Evolutionary conservation across 2,113 vertebrate species (phyloP).

Genomic region (Pseudois nayaur): DNA sequence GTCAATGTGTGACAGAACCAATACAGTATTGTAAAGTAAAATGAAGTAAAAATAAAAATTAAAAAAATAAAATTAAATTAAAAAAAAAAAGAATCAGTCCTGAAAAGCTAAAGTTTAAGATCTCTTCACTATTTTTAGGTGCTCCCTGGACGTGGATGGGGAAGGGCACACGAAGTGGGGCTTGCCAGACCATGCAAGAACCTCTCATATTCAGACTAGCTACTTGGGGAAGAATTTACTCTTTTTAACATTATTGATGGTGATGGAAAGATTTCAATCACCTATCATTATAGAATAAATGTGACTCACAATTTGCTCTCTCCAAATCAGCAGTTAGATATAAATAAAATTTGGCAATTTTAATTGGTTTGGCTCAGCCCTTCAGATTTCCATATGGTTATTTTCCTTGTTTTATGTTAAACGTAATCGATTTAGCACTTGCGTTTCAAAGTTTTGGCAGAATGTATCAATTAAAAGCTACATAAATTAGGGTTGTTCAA

Average conservation of each 20-base stretch:
- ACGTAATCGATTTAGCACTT: conserved; percentile 63
- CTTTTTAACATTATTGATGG: not conserved
- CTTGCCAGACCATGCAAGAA: not conserved
- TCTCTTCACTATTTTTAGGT: not conserved
- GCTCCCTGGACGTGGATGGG: not conserved
- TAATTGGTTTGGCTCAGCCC: conserved; percentile 61
- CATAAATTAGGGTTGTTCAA: conserved; percentile 55
- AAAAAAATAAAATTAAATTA: too few relatives aligned
- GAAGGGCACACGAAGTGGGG: not conserved
- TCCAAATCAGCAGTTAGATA: conserved; percentile 50
- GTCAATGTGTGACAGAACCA: too few relatives aligned
- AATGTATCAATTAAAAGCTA: conserved; percentile 64
- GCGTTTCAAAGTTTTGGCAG: conserved; percentile 63
- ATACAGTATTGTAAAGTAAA: too few relatives aligned
- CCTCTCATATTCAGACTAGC: not conserved
- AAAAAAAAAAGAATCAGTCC: not conserved
- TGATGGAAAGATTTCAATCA: conserved; percentile 31
- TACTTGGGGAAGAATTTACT: not conserved
- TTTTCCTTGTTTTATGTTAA: conserved; percentile 69
- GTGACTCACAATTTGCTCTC: conserved; percentile 34
- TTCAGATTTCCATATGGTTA: conserved; percentile 69
- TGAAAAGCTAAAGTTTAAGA: not conserved
- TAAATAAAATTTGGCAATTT: conserved; percentile 69
- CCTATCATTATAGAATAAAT: conserved; percentile 36
- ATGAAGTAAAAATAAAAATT: too few relatives aligned